Evolutionary conservation across 2,797 vertebrate genomes (phyloP).

Genomic region (Siniperca scherzeri): DNA sequence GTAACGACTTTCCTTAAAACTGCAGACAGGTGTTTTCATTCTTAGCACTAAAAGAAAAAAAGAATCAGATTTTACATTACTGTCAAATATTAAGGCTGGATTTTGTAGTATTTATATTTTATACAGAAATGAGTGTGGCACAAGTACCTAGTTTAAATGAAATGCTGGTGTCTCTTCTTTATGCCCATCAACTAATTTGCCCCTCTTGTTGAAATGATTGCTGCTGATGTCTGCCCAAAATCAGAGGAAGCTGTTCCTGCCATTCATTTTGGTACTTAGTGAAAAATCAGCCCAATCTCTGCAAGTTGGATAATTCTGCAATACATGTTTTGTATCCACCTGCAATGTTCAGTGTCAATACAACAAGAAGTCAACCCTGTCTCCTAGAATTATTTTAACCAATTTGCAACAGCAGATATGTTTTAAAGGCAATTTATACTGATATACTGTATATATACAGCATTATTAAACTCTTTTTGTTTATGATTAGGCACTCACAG

Average conservation of each 20-base stretch:
- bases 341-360: not conserved
- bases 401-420: not conserved
- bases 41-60: not conserved
- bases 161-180: not conserved
- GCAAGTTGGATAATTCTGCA: not conserved
- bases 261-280: not conserved
- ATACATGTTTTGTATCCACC: not conserved
- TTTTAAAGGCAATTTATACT: not conserved
- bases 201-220: not conserved
- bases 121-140: not conserved
- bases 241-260: not conserved
- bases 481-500: not conserved
- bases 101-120: not conserved
- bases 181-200: not conserved
- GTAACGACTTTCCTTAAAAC: constrained; percentile 58
- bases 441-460: not conserved
- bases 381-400: not conserved
- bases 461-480: not conserved
- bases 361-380: not conserved
- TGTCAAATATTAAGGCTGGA: constrained; percentile 7
- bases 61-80: not conserved
- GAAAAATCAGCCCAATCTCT: not conserved
- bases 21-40: constrained; percentile 44
- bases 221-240: constrained; percentile 12
- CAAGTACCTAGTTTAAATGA: constrained; percentile 12